Percentiles rank a stretch among this genome's conserved stretches.
Conservation (phyloP, 2,797 vertebrate species). For the Avahi laniger region DNA sequence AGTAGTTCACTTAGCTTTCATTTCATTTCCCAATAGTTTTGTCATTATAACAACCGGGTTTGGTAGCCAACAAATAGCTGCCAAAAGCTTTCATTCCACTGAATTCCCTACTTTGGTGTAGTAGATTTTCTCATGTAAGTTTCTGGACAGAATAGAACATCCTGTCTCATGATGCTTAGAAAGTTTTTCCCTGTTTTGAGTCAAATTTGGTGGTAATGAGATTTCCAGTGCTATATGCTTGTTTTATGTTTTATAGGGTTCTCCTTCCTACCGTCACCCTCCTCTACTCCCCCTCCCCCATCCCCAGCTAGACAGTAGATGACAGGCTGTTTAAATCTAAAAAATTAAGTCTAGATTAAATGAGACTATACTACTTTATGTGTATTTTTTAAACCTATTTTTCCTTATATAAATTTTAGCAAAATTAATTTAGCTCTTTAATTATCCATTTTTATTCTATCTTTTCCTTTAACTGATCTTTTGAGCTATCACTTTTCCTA, state of each 20-base stretch:
- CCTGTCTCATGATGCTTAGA: constrained; percentile 65
- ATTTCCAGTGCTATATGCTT: neutral
- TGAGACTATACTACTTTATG: neutral
- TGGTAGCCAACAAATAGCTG: constrained; percentile 32
- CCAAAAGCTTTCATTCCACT: constrained; percentile 46
- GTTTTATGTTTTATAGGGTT: neutral
- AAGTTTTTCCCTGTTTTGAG: constrained; percentile 50
- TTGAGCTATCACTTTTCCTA: neutral
- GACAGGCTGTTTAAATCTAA: neutral
- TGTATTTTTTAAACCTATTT: constrained; percentile 44
- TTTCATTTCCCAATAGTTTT: constrained; percentile 51
- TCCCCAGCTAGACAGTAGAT: neutral
- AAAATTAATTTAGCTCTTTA: constrained; percentile 39
- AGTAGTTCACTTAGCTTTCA: constrained; percentile 42
- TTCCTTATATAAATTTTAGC: neutral
- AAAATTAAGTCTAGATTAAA: neutral
- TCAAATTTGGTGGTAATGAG: constrained; percentile 45
- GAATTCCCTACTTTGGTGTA: constrained; percentile 1
- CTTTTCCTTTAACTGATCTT: constrained; percentile 17
- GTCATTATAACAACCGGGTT: constrained; percentile 51
- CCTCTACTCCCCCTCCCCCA: accelerated
- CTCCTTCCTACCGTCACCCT: neutral
- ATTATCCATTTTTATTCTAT: neutral
- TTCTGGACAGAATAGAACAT: constrained; percentile 53
- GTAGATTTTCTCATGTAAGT: constrained; percentile 45